phyloP scores from a whole-genome alignment of 2,113 vertebrate genomes.

The human region DNA sequence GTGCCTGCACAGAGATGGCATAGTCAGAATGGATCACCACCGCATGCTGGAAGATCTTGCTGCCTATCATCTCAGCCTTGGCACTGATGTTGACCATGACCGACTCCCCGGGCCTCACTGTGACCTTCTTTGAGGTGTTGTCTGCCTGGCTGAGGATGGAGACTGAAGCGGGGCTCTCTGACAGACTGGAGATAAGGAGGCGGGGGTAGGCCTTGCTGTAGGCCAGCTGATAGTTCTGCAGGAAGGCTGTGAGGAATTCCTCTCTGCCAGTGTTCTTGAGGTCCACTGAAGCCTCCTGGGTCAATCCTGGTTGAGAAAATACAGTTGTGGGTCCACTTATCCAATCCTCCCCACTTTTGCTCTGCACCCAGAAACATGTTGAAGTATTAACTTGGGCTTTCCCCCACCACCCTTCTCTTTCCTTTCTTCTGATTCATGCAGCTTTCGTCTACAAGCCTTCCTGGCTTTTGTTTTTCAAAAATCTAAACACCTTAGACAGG shows the following conservation, averaged over 20 bases:
- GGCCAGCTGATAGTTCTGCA: slow-evolving; percentile 81
- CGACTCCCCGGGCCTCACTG: slow-evolving; percentile 63
- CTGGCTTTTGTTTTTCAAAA: slow-evolving; percentile 11
- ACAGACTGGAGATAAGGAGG: slow-evolving; percentile 80
- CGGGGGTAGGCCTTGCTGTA: slow-evolving; percentile 37
- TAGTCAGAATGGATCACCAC: slow-evolving; percentile 80
- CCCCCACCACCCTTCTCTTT: background rate
- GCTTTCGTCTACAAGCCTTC: background rate
- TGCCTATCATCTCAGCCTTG: slow-evolving; percentile 78
- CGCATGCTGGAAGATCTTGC: slow-evolving; percentile 49
- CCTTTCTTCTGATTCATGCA: background rate
- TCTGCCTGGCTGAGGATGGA: slow-evolving; percentile 76
- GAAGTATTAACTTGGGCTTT: background rate
- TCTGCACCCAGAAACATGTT: background rate
- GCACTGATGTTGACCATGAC: slow-evolving; percentile 71
- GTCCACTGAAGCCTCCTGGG: slow-evolving; percentile 71
- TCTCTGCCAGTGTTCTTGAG: slow-evolving; percentile 67
- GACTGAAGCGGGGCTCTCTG: slow-evolving; percentile 74
- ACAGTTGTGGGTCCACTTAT: background rate
- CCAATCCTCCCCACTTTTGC: background rate
- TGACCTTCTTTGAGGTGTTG: slow-evolving; percentile 66
- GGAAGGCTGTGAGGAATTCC: slow-evolving; percentile 85
- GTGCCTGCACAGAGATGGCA: slow-evolving; percentile 80
- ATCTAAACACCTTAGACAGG: background rate
- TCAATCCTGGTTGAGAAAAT: slow-evolving; percentile 43